Base-by-base conservation (phyloP, 2,888 invertebrate genomes). In the Cremastinae sp. region DNA sequence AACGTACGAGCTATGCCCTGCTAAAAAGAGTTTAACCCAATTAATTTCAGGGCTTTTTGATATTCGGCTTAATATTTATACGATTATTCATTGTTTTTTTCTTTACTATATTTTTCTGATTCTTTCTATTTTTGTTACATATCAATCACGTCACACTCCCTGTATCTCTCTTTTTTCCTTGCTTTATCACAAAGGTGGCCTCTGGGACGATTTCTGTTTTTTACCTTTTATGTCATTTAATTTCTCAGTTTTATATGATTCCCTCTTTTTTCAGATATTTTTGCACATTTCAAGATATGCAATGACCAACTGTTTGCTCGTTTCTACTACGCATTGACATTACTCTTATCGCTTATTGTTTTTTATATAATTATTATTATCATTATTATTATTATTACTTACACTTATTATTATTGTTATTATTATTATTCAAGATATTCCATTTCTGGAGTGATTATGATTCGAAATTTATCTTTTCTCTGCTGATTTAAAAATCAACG, bases 291-390 rank as follows among this genome's bases (percentile, higher is more conserved):
- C 14, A 47, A 10, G 43, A 64, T 76, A 73, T 84, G 80, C 81
- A 82, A 80, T 81, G 82, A 83, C 82, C 80, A 85, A 84, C 79
- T 62, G 58, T 16, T 20, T 12, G 34, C 36, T 36, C 47, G 45
- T 38, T 28, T 43, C 62, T 54, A 51, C 65, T 49, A 28, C 28
- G 14, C 28, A 28, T 28, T 28, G 28, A 28, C 28, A n/a, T 61
- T 53, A 41, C 41, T 38, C 41, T 51, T 70, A 64, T 71, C 2
- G 20, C 45, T 64, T 64, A 64, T 53, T 62, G 53, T 58, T 36
- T 34, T 16, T 34, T 0, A 34, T 58, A 16, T 53, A 38, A 51
- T 49, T 22, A 12, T 38, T 62, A 64, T 16, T 28, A 45, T 16
- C 47, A 28, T 62, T 62, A 12, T 47, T 61, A 18, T 14, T 28